Evolutionary conservation across 2,888 invertebrate species (phyloP).

Genomic region (Lasioglossum figueresi): DNA sequence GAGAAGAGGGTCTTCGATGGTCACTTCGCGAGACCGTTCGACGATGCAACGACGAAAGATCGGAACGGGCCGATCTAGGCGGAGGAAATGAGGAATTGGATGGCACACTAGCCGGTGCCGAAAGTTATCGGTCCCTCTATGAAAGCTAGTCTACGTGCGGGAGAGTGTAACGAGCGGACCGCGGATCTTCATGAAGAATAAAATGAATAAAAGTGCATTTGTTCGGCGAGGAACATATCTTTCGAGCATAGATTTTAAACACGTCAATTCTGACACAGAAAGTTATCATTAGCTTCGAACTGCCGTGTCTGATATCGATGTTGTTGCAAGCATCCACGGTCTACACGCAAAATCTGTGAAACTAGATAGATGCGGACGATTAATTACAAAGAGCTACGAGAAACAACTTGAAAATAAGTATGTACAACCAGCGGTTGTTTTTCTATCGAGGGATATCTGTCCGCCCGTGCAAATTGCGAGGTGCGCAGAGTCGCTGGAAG

Average conservation of each 20-base stretch:
- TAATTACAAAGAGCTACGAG: not conserved
- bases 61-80: not conserved
- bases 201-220: too few species aligned
- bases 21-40: conserved; percentile 24
- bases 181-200: too few species aligned
- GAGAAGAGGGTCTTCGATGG: conserved; percentile 19
- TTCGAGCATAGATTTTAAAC: not conserved
- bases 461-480: not conserved
- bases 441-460: not conserved
- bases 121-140: not conserved
- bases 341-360: not conserved
- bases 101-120: not conserved
- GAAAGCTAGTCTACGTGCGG: too few species aligned
- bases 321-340: not conserved
- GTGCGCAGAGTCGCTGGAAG: not conserved
- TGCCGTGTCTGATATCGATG: not conserved
- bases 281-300: too few species aligned
- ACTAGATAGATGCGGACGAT: not conserved
- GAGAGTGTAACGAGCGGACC: too few species aligned
- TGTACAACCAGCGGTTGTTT: not conserved
- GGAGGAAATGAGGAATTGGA: not conserved
- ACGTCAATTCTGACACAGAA: too few species aligned
- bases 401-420: not conserved
- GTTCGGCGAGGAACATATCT: not conserved
- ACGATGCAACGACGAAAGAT: not conserved